These are phyloP conservation scores for Aleiodes testaceus DNA, from an alignment of 2,888 invertebrate species.

Conservation along the genomic window DNA sequence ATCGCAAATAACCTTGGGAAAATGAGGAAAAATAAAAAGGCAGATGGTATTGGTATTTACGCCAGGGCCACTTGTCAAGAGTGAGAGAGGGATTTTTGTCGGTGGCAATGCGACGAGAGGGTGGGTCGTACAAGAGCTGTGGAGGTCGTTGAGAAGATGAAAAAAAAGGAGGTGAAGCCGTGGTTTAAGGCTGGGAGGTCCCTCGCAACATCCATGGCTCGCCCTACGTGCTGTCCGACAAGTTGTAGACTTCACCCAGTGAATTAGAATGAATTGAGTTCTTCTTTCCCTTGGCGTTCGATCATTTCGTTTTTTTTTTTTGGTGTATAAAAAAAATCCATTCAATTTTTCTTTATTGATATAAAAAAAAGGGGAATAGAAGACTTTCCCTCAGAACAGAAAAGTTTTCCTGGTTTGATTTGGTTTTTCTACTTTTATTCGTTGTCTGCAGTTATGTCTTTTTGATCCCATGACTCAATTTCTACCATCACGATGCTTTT, in stretches of 20 bases:
- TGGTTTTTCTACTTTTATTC: constrained; percentile 47
- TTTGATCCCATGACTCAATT: constrained; percentile 44
- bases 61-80: constrained; percentile 17
- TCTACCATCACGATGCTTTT: constrained; percentile 44
- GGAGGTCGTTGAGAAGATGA: not conserved
- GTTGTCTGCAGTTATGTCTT: constrained; percentile 47
- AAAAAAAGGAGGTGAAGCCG: constrained; percentile 9
- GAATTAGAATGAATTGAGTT: constrained; percentile 71
- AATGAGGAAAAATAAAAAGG: constrained; percentile 20
- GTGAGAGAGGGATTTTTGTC: constrained; percentile 27
- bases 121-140: constrained; percentile 16
- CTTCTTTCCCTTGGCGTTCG: constrained; percentile 34
- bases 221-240: constrained; percentile 68
- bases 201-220: constrained; percentile 48
- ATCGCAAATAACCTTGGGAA: constrained; percentile 33
- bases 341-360: no score
- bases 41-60: constrained; percentile 24
- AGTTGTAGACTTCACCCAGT: constrained; percentile 70
- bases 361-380: no score
- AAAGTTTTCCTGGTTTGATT: constrained; percentile 4
- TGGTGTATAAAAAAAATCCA: no score
- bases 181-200: constrained; percentile 30
- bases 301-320: no score
- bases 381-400: constrained; percentile 4
- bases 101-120: constrained; percentile 24